Conservation (phyloP, 2,797 vertebrate species). For the Telmatherina bonti region DNA sequence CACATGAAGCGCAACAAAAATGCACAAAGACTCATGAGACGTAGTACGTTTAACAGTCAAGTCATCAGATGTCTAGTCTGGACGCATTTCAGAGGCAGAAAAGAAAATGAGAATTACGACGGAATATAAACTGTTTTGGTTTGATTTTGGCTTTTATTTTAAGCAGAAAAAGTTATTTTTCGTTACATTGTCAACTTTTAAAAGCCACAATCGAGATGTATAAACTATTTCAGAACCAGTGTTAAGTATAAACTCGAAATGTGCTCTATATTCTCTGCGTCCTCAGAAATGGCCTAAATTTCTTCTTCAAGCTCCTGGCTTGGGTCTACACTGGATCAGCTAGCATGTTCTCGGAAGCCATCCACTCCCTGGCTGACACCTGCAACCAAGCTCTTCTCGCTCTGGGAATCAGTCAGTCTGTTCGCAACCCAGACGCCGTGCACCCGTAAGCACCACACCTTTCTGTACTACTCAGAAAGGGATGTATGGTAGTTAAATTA, state of each 20-base stretch:
- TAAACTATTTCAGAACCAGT: neutral
- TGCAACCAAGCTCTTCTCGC: constrained; percentile 97
- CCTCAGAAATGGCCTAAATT: constrained; percentile 96
- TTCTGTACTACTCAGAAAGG: neutral
- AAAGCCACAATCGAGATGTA: neutral
- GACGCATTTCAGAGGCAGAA: constrained; percentile 7
- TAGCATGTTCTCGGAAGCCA: constrained; percentile 99
- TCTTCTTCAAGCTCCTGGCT: constrained; percentile 98
- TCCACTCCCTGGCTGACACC: constrained; percentile 98
- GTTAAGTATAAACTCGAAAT: neutral
- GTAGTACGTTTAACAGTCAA: neutral
- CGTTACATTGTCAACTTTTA: neutral
- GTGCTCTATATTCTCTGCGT: constrained; percentile 52
- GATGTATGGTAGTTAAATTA: neutral
- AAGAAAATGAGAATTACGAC: too few relatives aligned
- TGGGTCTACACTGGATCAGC: constrained; percentile 99
- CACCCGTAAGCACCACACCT: constrained; percentile 90
- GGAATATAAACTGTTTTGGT: neutral
- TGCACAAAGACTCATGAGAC: constrained; percentile 18
- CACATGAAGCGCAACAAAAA: constrained; percentile 63
- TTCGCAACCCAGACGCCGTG: constrained; percentile 92
- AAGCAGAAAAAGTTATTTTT: neutral
- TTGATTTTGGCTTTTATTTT: neutral
- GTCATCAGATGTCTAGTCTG: neutral
- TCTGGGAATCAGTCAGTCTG: constrained; percentile 95